These are phyloP conservation scores for Crocodylus rhombifer DNA, from an alignment of 2,797 vertebrate species.

Conservation along the genomic window DNA sequence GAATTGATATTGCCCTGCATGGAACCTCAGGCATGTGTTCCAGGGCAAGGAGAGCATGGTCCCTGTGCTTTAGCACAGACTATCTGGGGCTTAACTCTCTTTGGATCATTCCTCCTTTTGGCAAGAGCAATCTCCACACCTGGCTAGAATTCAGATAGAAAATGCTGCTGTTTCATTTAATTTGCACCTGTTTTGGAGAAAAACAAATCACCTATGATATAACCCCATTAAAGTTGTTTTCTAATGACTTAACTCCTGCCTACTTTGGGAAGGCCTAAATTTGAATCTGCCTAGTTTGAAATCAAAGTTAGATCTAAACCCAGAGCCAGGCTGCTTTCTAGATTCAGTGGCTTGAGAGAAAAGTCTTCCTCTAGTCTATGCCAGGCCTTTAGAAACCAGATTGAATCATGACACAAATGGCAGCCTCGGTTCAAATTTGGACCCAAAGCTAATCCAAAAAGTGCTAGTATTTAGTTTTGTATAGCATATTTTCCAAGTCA, in stretches of 20 bases:
- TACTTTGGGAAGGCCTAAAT: not conserved
- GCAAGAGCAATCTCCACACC: not conserved
- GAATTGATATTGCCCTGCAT: not conserved
- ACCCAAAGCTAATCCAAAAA: fast-evolving
- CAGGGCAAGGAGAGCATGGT: not conserved
- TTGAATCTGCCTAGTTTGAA: not conserved
- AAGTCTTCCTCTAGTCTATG: too few relatives aligned
- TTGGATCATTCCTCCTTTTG: fast-evolving
- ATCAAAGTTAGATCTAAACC: not conserved
- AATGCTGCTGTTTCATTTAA: fast-evolving
- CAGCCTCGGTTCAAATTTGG: not conserved
- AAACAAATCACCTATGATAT: not conserved
- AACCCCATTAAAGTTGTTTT: not conserved
- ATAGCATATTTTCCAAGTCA: not conserved
- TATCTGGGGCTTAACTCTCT: not conserved
- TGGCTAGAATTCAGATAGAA: not conserved
- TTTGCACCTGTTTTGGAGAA: not conserved
- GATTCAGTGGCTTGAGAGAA: not conserved
- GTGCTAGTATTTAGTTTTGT: not conserved
- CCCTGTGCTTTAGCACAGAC: not conserved
- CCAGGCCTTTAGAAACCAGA: not conserved
- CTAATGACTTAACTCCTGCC: not conserved
- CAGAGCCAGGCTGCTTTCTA: not conserved
- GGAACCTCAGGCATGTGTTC: not conserved
- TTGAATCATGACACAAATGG: not conserved